phyloP scores from a whole-genome alignment of 53 echinoderm and acorn worm species.

The Echinometra lucunter region DNA sequence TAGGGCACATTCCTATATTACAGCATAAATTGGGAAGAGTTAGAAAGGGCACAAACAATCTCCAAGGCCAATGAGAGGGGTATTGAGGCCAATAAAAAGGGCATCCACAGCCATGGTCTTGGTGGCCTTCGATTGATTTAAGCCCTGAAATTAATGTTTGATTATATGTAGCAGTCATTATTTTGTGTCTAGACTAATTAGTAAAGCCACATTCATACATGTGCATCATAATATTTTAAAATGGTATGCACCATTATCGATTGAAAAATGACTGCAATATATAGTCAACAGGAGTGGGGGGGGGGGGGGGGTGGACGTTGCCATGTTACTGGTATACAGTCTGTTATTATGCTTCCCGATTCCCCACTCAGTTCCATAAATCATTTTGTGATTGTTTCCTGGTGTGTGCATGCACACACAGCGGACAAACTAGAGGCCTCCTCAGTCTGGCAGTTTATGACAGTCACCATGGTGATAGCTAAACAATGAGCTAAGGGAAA shows the following conservation, averaged over 20 bases:
- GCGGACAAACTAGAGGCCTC: not conserved
- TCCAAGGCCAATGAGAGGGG: no score
- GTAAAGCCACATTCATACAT: no score
- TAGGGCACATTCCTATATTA: no score
- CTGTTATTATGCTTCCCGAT: not conserved
- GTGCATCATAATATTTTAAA: no score
- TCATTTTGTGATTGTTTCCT: not conserved
- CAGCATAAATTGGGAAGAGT: no score
- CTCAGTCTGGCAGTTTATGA: not conserved
- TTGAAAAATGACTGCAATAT: not conserved
- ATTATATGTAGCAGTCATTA: no score
- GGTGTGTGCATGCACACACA: not conserved
- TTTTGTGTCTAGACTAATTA: no score
- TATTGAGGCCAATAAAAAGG: no score
- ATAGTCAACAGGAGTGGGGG: not conserved
- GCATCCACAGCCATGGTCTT: no score
- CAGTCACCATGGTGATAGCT: not conserved
- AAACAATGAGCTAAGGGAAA: conserved; percentile 17
- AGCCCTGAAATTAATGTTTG: no score
- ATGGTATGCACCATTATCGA: not conserved
- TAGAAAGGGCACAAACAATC: no score
- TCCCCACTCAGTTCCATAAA: not conserved
- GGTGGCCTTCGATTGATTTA: no score
- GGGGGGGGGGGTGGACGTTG: not conserved
- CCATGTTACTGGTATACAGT: not conserved